Conservation (phyloP, 2,888 invertebrate genomes). For the Patella pellucida region DNA sequence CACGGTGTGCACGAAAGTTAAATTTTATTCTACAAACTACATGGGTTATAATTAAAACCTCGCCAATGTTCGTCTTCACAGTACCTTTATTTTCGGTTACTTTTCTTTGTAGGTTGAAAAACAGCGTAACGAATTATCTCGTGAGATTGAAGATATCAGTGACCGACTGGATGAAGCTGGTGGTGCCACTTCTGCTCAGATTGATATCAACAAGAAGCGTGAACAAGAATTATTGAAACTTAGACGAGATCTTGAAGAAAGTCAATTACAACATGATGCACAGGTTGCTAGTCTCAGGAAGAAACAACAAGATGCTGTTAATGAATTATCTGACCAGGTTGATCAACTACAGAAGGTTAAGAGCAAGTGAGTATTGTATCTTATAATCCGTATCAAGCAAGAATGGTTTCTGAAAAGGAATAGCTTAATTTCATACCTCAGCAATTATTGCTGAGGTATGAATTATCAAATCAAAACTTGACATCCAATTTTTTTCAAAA, state of each 20-base stretch:
- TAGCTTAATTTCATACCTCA: too few species aligned
- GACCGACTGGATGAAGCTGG: slow-evolving; percentile 87
- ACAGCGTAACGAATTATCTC: slow-evolving; percentile 94
- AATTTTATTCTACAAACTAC: too few species aligned
- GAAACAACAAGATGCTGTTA: not conserved
- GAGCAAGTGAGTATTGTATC: not conserved
- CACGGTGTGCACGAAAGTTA: too few species aligned
- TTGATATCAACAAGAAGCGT: slow-evolving; percentile 83
- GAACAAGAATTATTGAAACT: not conserved
- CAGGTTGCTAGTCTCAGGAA: not conserved
- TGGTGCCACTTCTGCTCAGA: slow-evolving; percentile 96
- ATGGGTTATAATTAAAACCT: too few species aligned
- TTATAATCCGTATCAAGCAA: too few species aligned
- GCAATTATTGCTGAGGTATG: too few species aligned
- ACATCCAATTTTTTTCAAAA: not conserved
- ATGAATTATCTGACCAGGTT: slow-evolving; percentile 3
- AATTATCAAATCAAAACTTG: too few species aligned
- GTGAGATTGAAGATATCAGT: slow-evolving; percentile 87
- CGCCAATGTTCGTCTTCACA: too few species aligned
- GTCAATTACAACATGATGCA: not conserved
- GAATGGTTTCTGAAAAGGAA: too few species aligned
- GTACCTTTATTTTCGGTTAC: too few species aligned
- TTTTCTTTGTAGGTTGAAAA: slow-evolving; percentile 77
- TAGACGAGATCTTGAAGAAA: not conserved
- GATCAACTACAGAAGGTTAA: not conserved